Evolutionary conservation across 2,797 vertebrate species (phyloP), one percentile per base, ranked within the genome.

Genomic region (Smutsia temminckii): DNA sequence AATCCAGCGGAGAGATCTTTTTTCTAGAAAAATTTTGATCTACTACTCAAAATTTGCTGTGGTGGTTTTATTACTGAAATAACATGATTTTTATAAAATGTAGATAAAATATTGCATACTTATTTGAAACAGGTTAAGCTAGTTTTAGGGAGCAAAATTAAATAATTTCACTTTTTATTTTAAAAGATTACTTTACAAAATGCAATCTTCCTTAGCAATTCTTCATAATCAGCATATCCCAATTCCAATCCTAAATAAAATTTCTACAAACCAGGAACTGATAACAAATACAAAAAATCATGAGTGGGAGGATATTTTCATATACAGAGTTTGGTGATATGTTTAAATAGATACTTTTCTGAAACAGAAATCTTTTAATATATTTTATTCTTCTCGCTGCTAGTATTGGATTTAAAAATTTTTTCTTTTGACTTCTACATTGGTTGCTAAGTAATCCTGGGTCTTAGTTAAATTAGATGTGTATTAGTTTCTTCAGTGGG

Each of bases 321-420:
- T 98, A 98, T 98, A 98, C 98, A 98, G 98, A 98, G 98, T 98
- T 98, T 98, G 98, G 98, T 98, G 98, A 98, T 98, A 94, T 98
- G 98, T 98, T 98, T 97, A 86, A 97, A 97, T 96, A 97, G 88
- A 98, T 98, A 98, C 98, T 98, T 98, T 98, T 98, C 98, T 98
- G 98, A 98, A 98, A 98, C 98, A 98, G 98, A 98, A 98, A 98
- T 98, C 96, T 98, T 98, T 96, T 97, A 97, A 97, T 96, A 97
- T 97, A 98, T 98, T 98, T 97, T 98, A 78, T 95, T 98, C 91
- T 97, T 96, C 97, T 68, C 98, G 91, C 83, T 98, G 96, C 98
- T 98, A 93, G 63, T 98, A 98, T 97, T 96, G 97, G 63, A 91
- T 96, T 95, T 96, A 97, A 96, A 93, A 55, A 61, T n/a, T 75